Percentiles rank a stretch among this genome's conserved stretches.
phyloP scores from a whole-genome alignment of 2,113 vertebrate species.

The Hyperoodon ampullatus region DNA sequence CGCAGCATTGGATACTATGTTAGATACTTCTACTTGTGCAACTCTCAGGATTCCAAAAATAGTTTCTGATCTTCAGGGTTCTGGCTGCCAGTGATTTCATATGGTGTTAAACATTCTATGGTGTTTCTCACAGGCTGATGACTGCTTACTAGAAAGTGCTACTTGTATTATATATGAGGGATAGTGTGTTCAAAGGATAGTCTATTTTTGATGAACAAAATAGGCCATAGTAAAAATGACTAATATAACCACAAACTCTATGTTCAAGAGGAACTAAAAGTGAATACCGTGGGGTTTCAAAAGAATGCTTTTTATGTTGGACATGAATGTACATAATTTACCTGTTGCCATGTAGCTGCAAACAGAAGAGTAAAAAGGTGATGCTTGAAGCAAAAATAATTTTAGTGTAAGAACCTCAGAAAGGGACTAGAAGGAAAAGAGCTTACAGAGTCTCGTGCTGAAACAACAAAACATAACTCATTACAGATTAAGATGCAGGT shows the following conservation, averaged over 20 bases:
- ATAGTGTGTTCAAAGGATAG: not conserved
- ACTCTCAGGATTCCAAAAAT: not conserved
- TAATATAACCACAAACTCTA: not conserved
- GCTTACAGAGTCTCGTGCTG: not conserved
- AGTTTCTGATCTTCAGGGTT: not conserved
- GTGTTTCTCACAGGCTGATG: not conserved
- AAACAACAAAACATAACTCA: not conserved
- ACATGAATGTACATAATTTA: not conserved
- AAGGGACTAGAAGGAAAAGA: not conserved
- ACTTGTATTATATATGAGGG: not conserved
- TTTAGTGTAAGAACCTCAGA: not conserved
- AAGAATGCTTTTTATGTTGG: not conserved
- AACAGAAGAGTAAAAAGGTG: not conserved
- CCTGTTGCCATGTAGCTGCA: not conserved
- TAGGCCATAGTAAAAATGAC: conserved; percentile 37
- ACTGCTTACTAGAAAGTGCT: not conserved
- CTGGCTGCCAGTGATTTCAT: not conserved
- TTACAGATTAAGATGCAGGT: not conserved
- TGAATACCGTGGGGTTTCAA: conserved; percentile 6
- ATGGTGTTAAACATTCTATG: not conserved
- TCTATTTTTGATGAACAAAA: conserved; percentile 36
- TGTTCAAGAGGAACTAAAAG: conserved; percentile 1
- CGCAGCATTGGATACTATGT: not conserved
- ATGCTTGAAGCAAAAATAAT: not conserved
- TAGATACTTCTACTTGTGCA: not conserved